Evolutionary conservation across 2,797 vertebrate species (phyloP).

Genomic region (Otolemur crassicaudatus): DNA sequence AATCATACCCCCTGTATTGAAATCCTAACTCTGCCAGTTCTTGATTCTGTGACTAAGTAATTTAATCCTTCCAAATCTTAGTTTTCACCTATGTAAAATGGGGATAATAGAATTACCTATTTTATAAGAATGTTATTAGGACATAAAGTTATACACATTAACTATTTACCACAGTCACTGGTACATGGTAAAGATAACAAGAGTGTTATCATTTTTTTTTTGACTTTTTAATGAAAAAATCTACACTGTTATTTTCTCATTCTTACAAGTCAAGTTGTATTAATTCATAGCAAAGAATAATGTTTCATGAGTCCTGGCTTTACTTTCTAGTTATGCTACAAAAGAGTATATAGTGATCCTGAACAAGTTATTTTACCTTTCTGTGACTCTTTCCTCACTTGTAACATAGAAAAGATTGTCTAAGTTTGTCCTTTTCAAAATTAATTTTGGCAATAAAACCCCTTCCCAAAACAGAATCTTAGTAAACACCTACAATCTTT

Average conservation of each 20-base stretch:
- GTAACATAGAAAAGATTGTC: not conserved
- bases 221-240: not conserved
- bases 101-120: not conserved
- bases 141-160: constrained; percentile 3
- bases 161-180: not conserved
- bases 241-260: not conserved
- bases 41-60: not conserved
- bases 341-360: not conserved
- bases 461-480: not conserved
- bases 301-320: constrained; percentile 2
- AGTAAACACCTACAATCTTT: not conserved
- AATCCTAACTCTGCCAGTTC: constrained; percentile 42
- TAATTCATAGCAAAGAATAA: not conserved
- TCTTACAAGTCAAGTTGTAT: not conserved
- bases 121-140: not conserved
- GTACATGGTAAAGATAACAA: not conserved
- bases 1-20: constrained; percentile 15
- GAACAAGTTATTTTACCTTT: constrained; percentile 1
- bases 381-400: not conserved
- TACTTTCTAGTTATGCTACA: not conserved
- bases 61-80: constrained; percentile 24
- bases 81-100: constrained; percentile 18
- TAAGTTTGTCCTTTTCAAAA: not conserved
- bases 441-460: not conserved
- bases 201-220: not conserved